Base-by-base conservation (phyloP, 2,888 invertebrate species). In the Drosophila mercatorum region DNA sequence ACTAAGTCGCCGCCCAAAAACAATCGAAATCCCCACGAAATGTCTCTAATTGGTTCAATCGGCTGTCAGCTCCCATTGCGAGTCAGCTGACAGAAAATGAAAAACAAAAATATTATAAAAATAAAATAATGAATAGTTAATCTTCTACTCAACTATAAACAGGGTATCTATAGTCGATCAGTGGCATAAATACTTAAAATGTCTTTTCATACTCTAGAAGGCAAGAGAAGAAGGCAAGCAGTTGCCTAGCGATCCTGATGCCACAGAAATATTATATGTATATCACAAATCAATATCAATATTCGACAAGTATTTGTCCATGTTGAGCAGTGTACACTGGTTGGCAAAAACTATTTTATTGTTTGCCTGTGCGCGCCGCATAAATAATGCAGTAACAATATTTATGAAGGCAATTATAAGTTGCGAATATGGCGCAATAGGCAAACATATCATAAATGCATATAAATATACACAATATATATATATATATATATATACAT, bases 301-400 rank as follows among this genome's bases (percentile, higher is more conserved):
- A 53, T 38, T 26, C 38, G 5, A 10, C n/a, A 55, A 55, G 11
- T 41, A 41, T 55, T 28, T 55, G 51, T 36, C 34, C 1, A 17
- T 51, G 36, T 7, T 43, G 31, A 31, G n/a, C 55, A 55, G 55
- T 57, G 43, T 44, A 44, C 14, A 34, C 56, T 22, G 43, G 22
- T 2, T 2, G 34, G 22, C 56, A 12, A 44, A 44, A 34, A 14
- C 52, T 57, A 53, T 53, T 49, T 26, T 22, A 17, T 28, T 77
- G 53, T 77, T 72, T 72, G 59, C 31, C 22, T 55, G 49, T 56
- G 61, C 58, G 53, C 41, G 14, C 5, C 2, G 52, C 56, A 57
- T 60, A 47, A 57, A 63, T 75, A 59, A 72, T 72, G 47, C 46
- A 52, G 34, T 36, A 31, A 47, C 40, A 38, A 61, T 72, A 61